Evolutionary conservation across 2,888 invertebrate species (phyloP), one percentile per base, ranked within the genome.

Genomic region (Leptodirus hochenwartii): DNA sequence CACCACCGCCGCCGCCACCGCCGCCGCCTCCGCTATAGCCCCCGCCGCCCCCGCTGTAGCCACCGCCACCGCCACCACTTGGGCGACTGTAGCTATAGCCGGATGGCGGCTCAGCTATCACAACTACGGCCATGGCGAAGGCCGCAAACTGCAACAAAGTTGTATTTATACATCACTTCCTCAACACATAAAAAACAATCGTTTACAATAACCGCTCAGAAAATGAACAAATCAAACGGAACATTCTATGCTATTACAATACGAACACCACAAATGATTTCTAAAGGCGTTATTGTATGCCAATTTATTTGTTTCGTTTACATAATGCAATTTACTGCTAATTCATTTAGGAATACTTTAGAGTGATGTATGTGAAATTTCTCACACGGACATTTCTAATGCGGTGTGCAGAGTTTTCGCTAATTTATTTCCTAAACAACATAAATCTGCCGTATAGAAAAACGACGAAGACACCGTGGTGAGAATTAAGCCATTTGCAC

Each of bases 41-140:
- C 11, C 25, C 36, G 30, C 35, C 35, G 26, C 30, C 33, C 24
- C 22, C 10, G 22, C 22, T 20, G 23, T 6, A 30, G 11, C 58
- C 54, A 22, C 59, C 54, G 40, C 56, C 45, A 41, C 53, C 47
- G 37, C 59, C 55, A 34, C 61, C 56, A 41, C 56, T 69, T 9
- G 76, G 75, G 30, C 73, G 66, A 54, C 64, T 72, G 64, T 78
- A 78, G 59, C 64, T 76, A 59, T 78, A 78, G 44, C 77, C 77
- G 43, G 65, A 69, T 34, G 66, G 81, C 25, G 81, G 66, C 54
- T 82, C 82, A 44, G 78, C 80, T 50, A 65, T 79, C 49, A 64
- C 73, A 5, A 34, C 36, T 53, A 74, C 74, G 52, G 74, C 77
- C 66, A 81, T 61, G 50, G 77, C 77, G 50, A 79, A 67, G 62